Evolutionary conservation across 2,888 invertebrate genomes (phyloP).

Genomic region (Tetropium fuscum): DNA sequence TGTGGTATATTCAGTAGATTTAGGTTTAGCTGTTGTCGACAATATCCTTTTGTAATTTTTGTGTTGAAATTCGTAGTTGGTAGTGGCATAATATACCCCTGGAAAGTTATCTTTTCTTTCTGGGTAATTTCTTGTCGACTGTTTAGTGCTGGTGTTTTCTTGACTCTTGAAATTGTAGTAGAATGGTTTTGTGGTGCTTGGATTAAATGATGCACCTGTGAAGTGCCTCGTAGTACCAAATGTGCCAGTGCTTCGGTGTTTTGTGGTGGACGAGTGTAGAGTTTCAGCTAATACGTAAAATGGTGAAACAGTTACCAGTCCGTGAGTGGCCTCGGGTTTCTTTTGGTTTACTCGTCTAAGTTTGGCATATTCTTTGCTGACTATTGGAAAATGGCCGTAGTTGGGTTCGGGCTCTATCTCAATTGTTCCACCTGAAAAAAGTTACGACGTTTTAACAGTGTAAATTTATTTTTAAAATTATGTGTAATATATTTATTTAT

Average conservation of each 20-base stretch:
- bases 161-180: conserved; percentile 33
- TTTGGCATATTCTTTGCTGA: conserved; percentile 70
- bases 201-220: conserved; percentile 43
- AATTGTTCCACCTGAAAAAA: conserved; percentile 68
- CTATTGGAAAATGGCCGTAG: conserved; percentile 67
- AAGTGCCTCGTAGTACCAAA: conserved; percentile 58
- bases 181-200: conserved; percentile 51
- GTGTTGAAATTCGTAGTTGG: conserved; percentile 46
- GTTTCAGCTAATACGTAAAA: conserved; percentile 57
- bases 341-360: conserved; percentile 62
- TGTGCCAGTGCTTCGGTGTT: conserved; percentile 51
- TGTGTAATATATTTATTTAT: no score
- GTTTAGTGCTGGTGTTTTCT: conserved; percentile 36
- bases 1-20: conserved; percentile 27
- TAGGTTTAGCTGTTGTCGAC: conserved; percentile 39
- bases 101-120: conserved; percentile 35
- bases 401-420: conserved; percentile 68
- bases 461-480: no score
- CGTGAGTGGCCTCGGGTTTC: conserved; percentile 29
- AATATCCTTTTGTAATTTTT: conserved; percentile 43
- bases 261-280: conserved; percentile 41
- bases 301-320: conserved; percentile 45
- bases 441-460: no score
- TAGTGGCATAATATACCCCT: conserved; percentile 41
- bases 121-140: conserved; percentile 39